Percentiles rank a stretch among this genome's conserved stretches.
phyloP scores from a whole-genome alignment of 2,797 vertebrate genomes.

The Lacerta bilineata region DNA sequence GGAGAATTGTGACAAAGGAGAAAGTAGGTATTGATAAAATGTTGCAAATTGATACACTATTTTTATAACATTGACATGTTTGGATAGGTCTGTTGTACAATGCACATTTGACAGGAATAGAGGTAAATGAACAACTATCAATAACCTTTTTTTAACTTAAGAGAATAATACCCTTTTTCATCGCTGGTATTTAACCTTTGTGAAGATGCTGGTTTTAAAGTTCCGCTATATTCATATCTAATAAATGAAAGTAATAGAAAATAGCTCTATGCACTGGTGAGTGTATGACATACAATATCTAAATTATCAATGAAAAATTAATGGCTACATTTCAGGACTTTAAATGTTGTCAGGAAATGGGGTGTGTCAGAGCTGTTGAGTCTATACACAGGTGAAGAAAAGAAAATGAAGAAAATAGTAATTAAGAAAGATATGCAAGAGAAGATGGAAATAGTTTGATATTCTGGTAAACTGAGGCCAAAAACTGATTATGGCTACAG shows the following conservation, averaged over 20 bases:
- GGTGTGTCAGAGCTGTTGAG: not conserved
- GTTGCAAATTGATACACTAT: not conserved
- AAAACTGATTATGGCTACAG: too few species aligned
- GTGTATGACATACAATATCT: not conserved
- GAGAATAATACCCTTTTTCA: not conserved
- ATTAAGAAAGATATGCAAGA: too few species aligned
- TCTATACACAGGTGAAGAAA: not conserved
- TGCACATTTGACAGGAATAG: not conserved
- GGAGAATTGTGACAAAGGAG: not conserved
- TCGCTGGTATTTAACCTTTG: not conserved
- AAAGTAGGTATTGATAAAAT: not conserved
- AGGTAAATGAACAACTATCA: not conserved
- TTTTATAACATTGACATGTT: not conserved
- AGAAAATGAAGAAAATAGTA: not conserved
- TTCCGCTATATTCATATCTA: not conserved
- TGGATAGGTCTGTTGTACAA: not conserved
- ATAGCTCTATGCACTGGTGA: not conserved
- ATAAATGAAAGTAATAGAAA: not conserved
- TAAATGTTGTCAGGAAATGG: not conserved
- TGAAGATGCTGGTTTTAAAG: not conserved
- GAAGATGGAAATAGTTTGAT: not conserved
- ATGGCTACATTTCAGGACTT: not conserved
- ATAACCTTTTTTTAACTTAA: too few species aligned
- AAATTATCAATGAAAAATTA: not conserved
- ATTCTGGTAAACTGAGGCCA: not conserved